Evolutionary conservation across 2,888 invertebrate species (phyloP).

Genomic region (Sialis lutaria): DNA sequence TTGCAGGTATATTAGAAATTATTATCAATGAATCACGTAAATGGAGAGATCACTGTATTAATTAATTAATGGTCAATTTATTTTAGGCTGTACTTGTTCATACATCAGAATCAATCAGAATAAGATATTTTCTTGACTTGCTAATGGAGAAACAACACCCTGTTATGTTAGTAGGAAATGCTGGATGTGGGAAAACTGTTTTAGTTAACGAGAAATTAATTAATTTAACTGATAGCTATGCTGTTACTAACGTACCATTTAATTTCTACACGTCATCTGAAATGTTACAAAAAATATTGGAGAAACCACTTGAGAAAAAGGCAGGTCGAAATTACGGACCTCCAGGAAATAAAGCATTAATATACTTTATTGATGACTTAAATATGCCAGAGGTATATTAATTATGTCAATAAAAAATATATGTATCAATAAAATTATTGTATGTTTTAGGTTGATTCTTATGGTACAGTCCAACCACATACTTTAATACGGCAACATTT

Average conservation of each 20-base stretch:
- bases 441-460: conserved; percentile 40
- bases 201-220: conserved; percentile 52
- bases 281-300: conserved; percentile 83
- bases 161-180: conserved; percentile 86
- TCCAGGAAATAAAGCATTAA: conserved; percentile 80
- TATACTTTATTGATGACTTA: conserved; percentile 95
- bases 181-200: conserved; percentile 91
- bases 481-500: conserved; percentile 89
- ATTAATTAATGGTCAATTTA: conserved; percentile 3
- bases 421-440: background rate
- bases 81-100: conserved; percentile 75
- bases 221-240: conserved; percentile 67
- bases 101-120: conserved; percentile 81
- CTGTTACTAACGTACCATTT: conserved; percentile 82
- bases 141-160: conserved; percentile 78
- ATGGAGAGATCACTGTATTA: too few relatives aligned
- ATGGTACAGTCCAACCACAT: conserved; percentile 93
- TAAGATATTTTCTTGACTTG: conserved; percentile 77
- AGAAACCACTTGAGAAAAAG: conserved; percentile 91
- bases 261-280: conserved; percentile 93
- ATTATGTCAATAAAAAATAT: background rate
- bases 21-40: too few relatives aligned
- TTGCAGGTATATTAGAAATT: conserved; percentile 44
- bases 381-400: conserved; percentile 86
- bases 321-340: conserved; percentile 86